These are phyloP conservation scores for Muscina levida DNA, from an alignment of 2,888 invertebrate species.

Conservation along the genomic window DNA sequence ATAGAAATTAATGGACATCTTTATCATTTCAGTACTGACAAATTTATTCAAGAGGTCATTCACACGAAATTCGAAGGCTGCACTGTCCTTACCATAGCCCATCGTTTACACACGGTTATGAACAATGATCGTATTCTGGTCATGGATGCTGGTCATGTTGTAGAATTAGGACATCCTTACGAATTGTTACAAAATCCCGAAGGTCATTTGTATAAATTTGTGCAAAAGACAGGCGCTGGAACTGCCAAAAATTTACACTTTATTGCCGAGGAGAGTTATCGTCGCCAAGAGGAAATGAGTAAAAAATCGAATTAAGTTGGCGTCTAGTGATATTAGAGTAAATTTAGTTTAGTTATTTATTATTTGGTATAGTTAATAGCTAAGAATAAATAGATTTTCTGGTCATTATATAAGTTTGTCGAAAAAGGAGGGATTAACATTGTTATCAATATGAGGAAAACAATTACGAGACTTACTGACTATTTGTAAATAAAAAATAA, in stretches of 20 bases:
- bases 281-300: conserved; percentile 70
- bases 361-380: not conserved
- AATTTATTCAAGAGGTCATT: conserved; percentile 90
- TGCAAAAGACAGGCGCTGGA: conserved; percentile 85
- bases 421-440: not conserved
- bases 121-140: conserved; percentile 93
- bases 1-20: conserved; percentile 40
- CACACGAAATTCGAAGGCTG: conserved; percentile 88
- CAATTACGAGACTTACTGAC: not conserved
- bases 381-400: conserved; percentile 17
- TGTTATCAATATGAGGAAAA: too few species aligned
- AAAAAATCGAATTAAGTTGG: conserved; percentile 49
- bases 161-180: conserved; percentile 90
- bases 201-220: conserved; percentile 84
- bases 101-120: conserved; percentile 94
- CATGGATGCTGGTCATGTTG: conserved; percentile 86
- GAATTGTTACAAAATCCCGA: conserved; percentile 82
- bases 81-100: conserved; percentile 95
- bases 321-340: too few species aligned
- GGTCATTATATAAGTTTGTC: conserved; percentile 13
- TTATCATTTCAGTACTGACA: conserved; percentile 85
- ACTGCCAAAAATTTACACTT: conserved; percentile 82
- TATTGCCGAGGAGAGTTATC: conserved; percentile 82
- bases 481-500: too few species aligned
- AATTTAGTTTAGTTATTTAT: not conserved